A percentile compares a stretch with the other conserved stretches of the same genome.
These are phyloP conservation scores for Xyrauchen texanus DNA, from an alignment of 2,113 vertebrate species.

Conservation along the genomic window DNA sequence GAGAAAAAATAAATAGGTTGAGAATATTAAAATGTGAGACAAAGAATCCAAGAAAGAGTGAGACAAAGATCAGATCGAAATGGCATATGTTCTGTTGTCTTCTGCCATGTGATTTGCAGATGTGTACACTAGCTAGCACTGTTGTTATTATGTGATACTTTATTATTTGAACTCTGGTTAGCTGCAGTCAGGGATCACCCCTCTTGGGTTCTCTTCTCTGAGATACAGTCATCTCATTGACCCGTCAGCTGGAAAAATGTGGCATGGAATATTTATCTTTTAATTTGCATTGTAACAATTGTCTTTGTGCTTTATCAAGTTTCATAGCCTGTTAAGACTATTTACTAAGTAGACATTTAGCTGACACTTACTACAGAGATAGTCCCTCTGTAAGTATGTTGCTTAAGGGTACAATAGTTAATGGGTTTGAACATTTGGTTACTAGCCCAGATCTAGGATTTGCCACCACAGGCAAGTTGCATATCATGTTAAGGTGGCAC, in stretches of 20 bases:
- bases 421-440: constrained; percentile 8
- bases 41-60: constrained; percentile 18
- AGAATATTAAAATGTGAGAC: background rate
- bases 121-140: background rate
- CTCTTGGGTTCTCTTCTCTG: background rate
- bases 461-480: background rate
- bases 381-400: background rate
- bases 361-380: background rate
- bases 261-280: background rate
- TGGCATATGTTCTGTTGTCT: constrained; percentile 3
- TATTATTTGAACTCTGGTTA: constrained; percentile 36
- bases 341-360: background rate
- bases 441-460: constrained; percentile 4
- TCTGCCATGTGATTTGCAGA: constrained; percentile 31
- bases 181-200: constrained; percentile 45
- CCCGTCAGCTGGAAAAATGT: background rate
- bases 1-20: background rate
- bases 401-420: background rate
- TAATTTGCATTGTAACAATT: background rate
- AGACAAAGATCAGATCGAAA: constrained; percentile 14
- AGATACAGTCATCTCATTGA: constrained; percentile 20
- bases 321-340: background rate
- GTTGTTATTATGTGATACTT: constrained; percentile 39
- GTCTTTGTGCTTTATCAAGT: too few species aligned
- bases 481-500: constrained; percentile 23